Evolutionary conservation across 2,888 invertebrate species (phyloP), one percentile per base, ranked within the genome.

Genomic region (Macaria liturata): DNA sequence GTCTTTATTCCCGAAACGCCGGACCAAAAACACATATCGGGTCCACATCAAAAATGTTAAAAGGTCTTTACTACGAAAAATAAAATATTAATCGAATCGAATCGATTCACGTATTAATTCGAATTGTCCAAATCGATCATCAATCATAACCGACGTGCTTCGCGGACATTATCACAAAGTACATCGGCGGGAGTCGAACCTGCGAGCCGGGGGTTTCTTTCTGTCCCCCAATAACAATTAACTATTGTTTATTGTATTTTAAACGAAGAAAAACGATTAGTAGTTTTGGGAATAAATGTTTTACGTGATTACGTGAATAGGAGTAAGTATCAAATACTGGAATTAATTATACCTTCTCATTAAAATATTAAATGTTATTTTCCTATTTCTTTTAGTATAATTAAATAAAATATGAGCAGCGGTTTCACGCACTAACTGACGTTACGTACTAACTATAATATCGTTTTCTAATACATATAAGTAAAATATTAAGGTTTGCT

Each of bases 101-200:
- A 78, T 81, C 83, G 81, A 82, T 82, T 82, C 85, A 83, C 78
- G 84, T 85, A 83, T 87, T 86, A 83, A 87, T 85, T 85, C 83
- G 74, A 76, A 81, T 81, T 71, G 74, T 74, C 78, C 76, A 82
- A 83, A 84, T 84, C 79, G 80, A 66, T 71, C 88, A 85, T 90
- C 88, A 86, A 89, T 91, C 90, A 89, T 89, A 89, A 67, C 69
- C 72, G 65, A 74, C 80, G 73, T 79, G 77, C 78, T 71, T 73
- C 54, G 61, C 62, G 62, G 83, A 85, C 84, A 76, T 76, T 86
- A 88, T 88, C 88, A 71, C 75, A 73, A 70, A 78, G 75, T 75
- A 72, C 71, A 84, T 86, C 86, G 70, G 71, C 74, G 76, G 64
- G 69, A 68, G 65, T 68, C 73, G 67, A 71, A 71, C 67, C 70